phyloP scores from a whole-genome alignment of 2,888 invertebrate genomes.

The Catocala fraxini region DNA sequence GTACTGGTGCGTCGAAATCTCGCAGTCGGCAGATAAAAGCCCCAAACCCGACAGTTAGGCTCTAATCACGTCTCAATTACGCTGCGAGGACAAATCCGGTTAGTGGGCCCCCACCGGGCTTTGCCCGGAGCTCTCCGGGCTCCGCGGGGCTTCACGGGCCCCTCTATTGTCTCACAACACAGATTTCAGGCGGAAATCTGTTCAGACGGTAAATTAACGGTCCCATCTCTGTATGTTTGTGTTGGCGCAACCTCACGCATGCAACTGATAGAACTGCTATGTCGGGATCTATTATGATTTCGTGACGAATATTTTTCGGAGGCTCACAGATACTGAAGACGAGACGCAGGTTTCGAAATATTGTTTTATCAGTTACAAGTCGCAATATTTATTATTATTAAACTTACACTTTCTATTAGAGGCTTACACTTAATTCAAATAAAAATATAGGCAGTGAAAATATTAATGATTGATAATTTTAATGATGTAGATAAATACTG shows the following conservation, averaged over 20 bases:
- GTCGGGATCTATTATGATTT: too few species aligned
- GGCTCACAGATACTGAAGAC: too few species aligned
- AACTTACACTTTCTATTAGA: too few species aligned
- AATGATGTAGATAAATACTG: too few species aligned
- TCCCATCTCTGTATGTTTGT: constrained; percentile 9
- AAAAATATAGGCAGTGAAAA: too few species aligned
- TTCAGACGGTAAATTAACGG: constrained; percentile 33
- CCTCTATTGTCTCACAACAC: constrained; percentile 22
- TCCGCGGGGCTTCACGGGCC: background rate
- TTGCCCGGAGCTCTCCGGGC: background rate
- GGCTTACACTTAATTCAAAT: too few species aligned
- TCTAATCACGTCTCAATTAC: constrained; percentile 37
- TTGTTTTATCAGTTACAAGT: too few species aligned
- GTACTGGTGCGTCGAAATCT: too few species aligned
- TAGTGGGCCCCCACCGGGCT: constrained; percentile 6
- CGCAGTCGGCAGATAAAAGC: constrained; percentile 5
- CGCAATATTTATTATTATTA: too few species aligned
- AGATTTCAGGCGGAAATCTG: constrained; percentile 21
- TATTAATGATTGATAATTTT: too few species aligned
- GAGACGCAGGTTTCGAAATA: too few species aligned
- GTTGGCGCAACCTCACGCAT: background rate
- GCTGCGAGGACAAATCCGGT: constrained; percentile 26
- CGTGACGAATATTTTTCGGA: too few species aligned
- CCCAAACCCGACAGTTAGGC: constrained; percentile 28
- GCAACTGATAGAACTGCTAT: background rate